These are phyloP conservation scores for Idaea dimidiata DNA, from an alignment of 2,888 invertebrate genomes.

Conservation along the genomic window DNA sequence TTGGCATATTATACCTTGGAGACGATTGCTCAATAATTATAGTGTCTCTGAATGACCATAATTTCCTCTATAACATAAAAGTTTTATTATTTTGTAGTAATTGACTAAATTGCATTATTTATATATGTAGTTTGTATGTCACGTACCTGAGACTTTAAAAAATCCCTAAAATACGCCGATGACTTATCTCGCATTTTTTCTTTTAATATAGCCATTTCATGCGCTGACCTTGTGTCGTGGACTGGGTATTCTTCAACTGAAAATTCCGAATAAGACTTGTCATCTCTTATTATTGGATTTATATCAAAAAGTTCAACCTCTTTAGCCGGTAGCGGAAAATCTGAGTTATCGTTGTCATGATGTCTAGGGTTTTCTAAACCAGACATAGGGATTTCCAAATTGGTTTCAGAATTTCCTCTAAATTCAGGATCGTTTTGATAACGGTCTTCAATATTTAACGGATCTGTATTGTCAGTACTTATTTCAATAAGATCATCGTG, in stretches of 20 bases:
- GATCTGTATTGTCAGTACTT: slow-evolving; percentile 11
- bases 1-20: neutral
- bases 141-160: slow-evolving; percentile 41
- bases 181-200: slow-evolving; percentile 32
- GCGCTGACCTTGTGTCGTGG: slow-evolving; percentile 15
- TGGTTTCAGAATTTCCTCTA: neutral
- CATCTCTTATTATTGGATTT: slow-evolving; percentile 31
- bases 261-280: slow-evolving; percentile 60
- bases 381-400: neutral
- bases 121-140: neutral
- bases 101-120: neutral
- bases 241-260: slow-evolving; percentile 43
- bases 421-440: neutral
- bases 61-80: slow-evolving; percentile 37
- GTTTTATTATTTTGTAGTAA: neutral
- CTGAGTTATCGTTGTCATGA: neutral
- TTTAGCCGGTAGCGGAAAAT: neutral
- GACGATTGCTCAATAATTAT: neutral
- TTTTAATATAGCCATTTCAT: slow-evolving; percentile 15
- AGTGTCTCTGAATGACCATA: neutral
- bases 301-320: neutral
- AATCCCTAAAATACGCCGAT: slow-evolving; percentile 19
- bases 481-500: slow-evolving; percentile 20
- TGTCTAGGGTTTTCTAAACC: neutral
- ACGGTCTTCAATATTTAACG: slow-evolving; percentile 19